These are phyloP conservation scores for Catharus ustulatus DNA, from an alignment of 2,797 vertebrate species.

Conservation along the genomic window DNA sequence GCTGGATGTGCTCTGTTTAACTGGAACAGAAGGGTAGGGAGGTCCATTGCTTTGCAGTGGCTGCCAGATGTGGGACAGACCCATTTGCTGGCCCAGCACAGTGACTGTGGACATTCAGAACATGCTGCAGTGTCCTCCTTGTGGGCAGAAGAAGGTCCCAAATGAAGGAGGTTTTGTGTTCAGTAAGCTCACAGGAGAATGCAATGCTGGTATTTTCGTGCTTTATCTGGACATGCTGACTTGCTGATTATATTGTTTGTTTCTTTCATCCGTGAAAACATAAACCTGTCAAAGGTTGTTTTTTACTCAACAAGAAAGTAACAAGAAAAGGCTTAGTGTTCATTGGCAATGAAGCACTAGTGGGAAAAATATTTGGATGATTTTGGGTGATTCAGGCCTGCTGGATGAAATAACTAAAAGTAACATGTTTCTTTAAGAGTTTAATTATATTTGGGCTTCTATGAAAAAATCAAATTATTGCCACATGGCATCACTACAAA, in stretches of 20 bases:
- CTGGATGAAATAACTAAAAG: not conserved
- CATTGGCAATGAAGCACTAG: not conserved
- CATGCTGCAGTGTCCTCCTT: not conserved
- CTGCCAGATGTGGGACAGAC: not conserved
- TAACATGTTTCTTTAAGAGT: not conserved
- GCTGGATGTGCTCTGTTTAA: not conserved
- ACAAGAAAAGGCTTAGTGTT: not conserved
- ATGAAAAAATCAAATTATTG: not conserved
- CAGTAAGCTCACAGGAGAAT: not conserved
- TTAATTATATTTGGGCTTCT: not conserved
- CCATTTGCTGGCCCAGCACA: not conserved
- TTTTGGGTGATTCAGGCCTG: not conserved
- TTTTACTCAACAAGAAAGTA: not conserved
- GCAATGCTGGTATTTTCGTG: rapidly evolving
- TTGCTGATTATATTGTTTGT: not conserved
- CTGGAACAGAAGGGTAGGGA: not conserved
- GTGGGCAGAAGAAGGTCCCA: not conserved
- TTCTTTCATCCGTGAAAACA: not conserved
- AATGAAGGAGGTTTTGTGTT: not conserved
- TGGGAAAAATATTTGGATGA: not conserved
- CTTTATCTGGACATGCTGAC: not conserved
- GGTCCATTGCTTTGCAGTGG: not conserved
- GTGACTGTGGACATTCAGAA: not conserved
- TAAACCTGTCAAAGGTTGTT: not conserved
- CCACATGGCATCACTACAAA: not conserved